Conservation (phyloP, 2,113 vertebrate genomes). For the Silurus asotus region DNA sequence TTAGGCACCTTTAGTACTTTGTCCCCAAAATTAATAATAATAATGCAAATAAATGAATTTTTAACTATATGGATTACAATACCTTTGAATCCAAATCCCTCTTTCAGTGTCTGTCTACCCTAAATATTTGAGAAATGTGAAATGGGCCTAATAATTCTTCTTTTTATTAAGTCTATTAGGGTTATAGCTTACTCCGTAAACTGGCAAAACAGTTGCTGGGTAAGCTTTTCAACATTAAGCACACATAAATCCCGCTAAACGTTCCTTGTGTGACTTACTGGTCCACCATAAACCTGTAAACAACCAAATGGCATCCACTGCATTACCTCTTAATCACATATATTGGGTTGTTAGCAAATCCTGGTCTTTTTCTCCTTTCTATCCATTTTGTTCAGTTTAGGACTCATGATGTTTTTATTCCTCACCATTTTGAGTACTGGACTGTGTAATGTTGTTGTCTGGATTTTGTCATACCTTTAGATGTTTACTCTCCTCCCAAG, state of each 20-base stretch:
- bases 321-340: slow-evolving; percentile 29
- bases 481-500: background rate
- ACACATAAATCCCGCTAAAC: slow-evolving; percentile 52
- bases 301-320: slow-evolving; percentile 24
- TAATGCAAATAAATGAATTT: background rate
- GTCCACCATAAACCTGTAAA: slow-evolving; percentile 30
- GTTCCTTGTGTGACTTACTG: slow-evolving; percentile 38
- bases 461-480: background rate
- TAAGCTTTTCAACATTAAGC: slow-evolving; percentile 57
- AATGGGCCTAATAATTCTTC: slow-evolving; percentile 48
- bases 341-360: background rate
- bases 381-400: background rate
- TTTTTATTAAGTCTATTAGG: slow-evolving; percentile 55
- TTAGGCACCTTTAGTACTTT: background rate
- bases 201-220: slow-evolving; percentile 43
- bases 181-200: slow-evolving; percentile 45
- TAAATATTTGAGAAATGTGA: slow-evolving; percentile 5
- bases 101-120: slow-evolving; percentile 17
- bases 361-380: background rate
- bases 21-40: background rate
- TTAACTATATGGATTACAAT: slow-evolving; percentile 7
- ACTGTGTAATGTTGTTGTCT: background rate
- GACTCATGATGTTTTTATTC: background rate
- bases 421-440: background rate
- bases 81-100: slow-evolving; percentile 9